A percentile compares a stretch with the other conserved stretches of the same genome.
Evolutionary conservation across 2,888 invertebrate genomes (phyloP).

Genomic region (Brachylomia viminalis): DNA sequence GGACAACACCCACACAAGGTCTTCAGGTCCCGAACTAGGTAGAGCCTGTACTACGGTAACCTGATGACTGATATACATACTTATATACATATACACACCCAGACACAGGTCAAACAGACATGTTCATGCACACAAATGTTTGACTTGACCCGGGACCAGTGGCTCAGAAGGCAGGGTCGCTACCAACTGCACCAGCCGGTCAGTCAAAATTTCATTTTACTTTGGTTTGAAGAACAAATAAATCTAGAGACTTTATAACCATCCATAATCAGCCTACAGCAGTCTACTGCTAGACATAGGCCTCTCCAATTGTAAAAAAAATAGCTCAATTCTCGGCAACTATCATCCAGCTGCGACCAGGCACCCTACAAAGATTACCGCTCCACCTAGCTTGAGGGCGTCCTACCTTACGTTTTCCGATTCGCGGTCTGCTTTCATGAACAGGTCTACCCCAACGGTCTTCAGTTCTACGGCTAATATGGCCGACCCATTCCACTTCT

Average conservation of each 20-base stretch:
- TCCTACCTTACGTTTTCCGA: not conserved
- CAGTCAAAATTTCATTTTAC: slow-evolving; percentile 22
- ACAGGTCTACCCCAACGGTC: not conserved
- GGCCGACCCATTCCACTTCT: not conserved
- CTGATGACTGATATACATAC: too few species aligned
- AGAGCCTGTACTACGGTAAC: too few species aligned
- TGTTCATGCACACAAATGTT: too few species aligned
- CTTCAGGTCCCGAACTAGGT: too few species aligned
- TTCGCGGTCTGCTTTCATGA: not conserved
- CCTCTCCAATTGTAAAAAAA: not conserved
- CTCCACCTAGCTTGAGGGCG: not conserved
- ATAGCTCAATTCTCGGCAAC: not conserved
- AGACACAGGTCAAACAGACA: too few species aligned
- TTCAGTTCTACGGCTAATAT: not conserved
- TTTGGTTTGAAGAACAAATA: slow-evolving; percentile 5
- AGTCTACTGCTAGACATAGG: too few species aligned
- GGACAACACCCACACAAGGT: too few species aligned
- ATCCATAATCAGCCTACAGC: not conserved
- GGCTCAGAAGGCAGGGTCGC: too few species aligned
- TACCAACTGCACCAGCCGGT: too few species aligned
- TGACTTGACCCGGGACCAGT: too few species aligned
- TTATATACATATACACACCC: too few species aligned
- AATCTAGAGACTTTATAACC: not conserved
- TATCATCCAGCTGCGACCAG: too few species aligned
- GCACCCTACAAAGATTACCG: not conserved